These are phyloP conservation scores for Scomber japonicus DNA, from an alignment of 2,113 vertebrate genomes.

Conservation along the genomic window DNA sequence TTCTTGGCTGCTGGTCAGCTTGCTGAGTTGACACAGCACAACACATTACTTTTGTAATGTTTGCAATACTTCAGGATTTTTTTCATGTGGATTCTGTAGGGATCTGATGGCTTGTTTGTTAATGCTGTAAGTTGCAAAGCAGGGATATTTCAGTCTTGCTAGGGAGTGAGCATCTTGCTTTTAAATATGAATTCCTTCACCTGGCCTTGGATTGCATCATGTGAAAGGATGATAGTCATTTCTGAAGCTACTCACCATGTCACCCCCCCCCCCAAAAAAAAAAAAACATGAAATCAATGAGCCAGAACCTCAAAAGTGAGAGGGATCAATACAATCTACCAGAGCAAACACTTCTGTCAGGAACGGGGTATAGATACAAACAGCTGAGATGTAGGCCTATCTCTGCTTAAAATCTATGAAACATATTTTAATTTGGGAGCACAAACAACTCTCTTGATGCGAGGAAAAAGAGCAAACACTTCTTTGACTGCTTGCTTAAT, in stretches of 20 bases:
- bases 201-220: not conserved
- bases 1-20: not conserved
- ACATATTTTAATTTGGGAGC: not conserved
- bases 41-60: conserved; percentile 20
- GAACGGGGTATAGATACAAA: conserved; percentile 3
- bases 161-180: conserved; percentile 7
- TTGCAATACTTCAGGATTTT: conserved; percentile 9
- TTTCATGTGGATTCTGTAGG: not conserved
- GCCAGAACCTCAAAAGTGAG: not conserved
- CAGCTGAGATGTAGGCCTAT: not conserved
- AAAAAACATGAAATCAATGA: conserved; percentile 19
- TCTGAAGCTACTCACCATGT: not conserved
- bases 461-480: not conserved
- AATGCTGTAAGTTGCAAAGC: not conserved
- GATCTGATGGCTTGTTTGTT: not conserved
- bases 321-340: not conserved
- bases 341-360: conserved; percentile 1
- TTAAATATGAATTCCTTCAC: conserved; percentile 5
- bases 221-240: not conserved
- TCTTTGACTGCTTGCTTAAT: not conserved
- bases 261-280: too few relatives aligned
- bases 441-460: not conserved
- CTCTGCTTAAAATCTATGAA: not conserved
- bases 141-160: not conserved
- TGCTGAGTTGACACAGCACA: conserved; percentile 1